Base-by-base conservation (phyloP, 2,888 invertebrate species). In the Dynastes maya region DNA sequence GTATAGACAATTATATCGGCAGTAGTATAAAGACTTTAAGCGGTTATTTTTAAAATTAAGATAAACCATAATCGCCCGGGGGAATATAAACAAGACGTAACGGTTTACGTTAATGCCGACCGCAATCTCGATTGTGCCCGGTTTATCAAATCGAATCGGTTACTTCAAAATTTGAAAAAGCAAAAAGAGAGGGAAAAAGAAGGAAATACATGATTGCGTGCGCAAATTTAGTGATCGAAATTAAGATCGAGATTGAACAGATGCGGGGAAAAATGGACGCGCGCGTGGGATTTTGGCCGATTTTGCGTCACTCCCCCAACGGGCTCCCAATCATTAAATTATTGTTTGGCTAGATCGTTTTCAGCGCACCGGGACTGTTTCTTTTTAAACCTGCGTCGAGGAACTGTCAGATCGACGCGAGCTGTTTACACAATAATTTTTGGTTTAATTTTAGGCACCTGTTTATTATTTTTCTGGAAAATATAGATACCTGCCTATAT, bases 381-480 rank as follows among this genome's bases (percentile, higher is more conserved):
- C 29, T 68, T 68, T 29, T 45, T 45, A 67, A 45, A 16, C 5
- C 4, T 1, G 29, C 29, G 29, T 3, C 68, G 22, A 49, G 32
- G 4, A 68, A 51, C 51, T 68, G 68, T 68, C 68, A 68, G 68
- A 29, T 13, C 49, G 27, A 51, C 29, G 27, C 68, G 51, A 51
- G 51, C 11, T 74, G 72, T 74, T 74, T 74, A 74, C 45, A 45
- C 49, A 74, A 61, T 74, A 61, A 74, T 61, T 49, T 61, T 61
- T 45, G 16, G 61, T 61, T 74, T 74, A 74, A 45, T 74, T 74
- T 61, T 29, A n/a, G 13, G 61, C 72, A 63, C 63, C 72, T 74
- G 72, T 74, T 74, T 74, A 74, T 74, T 74, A 74, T 74, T 74
- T 61, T 74, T 49, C 45, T 8, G 4, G 29, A 51, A 68, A 51